Base-by-base conservation (phyloP, 2,888 invertebrate genomes). In the Euzophera pinguis region DNA sequence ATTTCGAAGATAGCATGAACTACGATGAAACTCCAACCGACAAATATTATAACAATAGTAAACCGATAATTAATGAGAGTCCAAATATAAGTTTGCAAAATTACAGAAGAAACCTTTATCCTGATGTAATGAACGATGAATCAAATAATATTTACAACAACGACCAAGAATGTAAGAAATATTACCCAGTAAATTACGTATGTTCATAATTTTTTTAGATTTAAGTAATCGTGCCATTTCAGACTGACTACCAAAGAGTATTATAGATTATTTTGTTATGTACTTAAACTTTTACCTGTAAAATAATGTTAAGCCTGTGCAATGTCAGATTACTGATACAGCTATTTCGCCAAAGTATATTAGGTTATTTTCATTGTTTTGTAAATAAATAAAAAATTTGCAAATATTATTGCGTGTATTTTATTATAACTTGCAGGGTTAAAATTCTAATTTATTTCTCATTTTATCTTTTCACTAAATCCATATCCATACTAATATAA, bases 211-310 rank as follows among this genome's bases (percentile, higher is more conserved):
- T 55, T 62, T 61, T 52, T 53, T 41, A 43, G 47, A 53, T 35
- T 52, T 53, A 53, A 59, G 52, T 59, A 50, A 52, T 52, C 50
- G 63, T 68, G 67, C 70, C 69, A 69, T 65, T 65, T 69, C 69
- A 79, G 81, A 83, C 84, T 83, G 83, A 84, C 69, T 71, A 62
- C 81, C 78, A 81, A 82, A 84, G 75, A 81, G 80, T 80, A 79
- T 79, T 78, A 76, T 69, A 71, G 65, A 67, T 66, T 71, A 65
- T 56, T 68, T 71, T 68, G 64, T 73, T 69, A 68, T 65, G 59
- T 71, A 69, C 65, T 72, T 73, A 62, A 71, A 14, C 38, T 66
- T 56, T 59, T 58, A 56, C 57, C 55, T 59, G 54, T 57, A 43
- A 29, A 3, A 12, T 32, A 32, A 50, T 50, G 55, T 53, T 63